Percentiles rank a stretch among this genome's conserved stretches.
phyloP scores from a whole-genome alignment of 2,113 vertebrate genomes.

The Rhineura floridana region DNA sequence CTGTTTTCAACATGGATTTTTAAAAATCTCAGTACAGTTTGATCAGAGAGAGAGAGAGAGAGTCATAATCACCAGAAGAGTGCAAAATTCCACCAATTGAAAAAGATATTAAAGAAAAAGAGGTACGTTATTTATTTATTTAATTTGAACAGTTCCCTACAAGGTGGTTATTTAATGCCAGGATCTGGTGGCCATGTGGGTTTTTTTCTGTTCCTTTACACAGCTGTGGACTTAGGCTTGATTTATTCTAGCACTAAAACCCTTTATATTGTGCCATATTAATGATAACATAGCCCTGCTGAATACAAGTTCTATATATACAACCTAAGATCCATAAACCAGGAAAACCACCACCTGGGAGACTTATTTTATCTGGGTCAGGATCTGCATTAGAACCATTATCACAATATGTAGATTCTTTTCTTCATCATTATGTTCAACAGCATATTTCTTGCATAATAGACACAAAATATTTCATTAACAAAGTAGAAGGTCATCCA shows the following conservation, averaged over 20 bases:
- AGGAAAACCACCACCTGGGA: neutral
- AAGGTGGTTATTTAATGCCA: neutral
- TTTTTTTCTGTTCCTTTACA: neutral
- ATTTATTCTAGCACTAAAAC: neutral
- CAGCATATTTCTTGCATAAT: neutral
- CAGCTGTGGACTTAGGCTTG: neutral
- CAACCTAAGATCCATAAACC: neutral
- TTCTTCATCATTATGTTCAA: constrained; percentile 3
- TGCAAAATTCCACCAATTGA: neutral
- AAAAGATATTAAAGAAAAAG: neutral
- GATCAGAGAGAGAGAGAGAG: neutral
- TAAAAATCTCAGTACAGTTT: neutral
- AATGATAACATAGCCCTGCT: neutral
- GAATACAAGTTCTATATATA: neutral
- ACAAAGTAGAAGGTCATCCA: neutral
- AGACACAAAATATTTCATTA: neutral
- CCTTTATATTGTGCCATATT: neutral
- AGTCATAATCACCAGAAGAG: neutral
- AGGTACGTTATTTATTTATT: neutral
- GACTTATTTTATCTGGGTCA: neutral
- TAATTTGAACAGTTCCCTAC: neutral
- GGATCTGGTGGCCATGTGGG: neutral
- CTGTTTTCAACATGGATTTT: neutral
- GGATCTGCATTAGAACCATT: constrained; percentile 8
- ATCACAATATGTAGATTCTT: neutral